Conservation (phyloP, 2,113 vertebrate genomes). For the Plectropomus leopardus region DNA sequence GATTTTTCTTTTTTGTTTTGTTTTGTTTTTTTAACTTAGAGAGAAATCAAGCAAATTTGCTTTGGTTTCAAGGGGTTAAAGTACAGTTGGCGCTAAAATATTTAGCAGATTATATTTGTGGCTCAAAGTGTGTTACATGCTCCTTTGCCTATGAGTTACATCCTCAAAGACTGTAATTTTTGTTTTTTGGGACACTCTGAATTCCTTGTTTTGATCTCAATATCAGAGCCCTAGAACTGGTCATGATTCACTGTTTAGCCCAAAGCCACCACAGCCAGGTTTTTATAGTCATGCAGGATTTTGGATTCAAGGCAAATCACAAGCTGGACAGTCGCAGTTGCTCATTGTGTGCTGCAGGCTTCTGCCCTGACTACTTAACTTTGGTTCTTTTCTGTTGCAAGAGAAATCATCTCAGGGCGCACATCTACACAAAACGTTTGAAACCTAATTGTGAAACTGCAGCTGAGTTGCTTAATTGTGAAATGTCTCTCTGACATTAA, state of each 20-base stretch:
- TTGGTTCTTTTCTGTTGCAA: background rate
- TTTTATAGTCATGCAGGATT: background rate
- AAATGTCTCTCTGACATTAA: background rate
- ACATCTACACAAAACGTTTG: background rate
- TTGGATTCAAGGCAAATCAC: background rate
- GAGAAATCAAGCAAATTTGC: no score
- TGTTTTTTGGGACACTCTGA: background rate
- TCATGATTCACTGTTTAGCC: background rate
- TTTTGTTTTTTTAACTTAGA: no score
- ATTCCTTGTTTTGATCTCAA: background rate
- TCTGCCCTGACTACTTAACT: background rate
- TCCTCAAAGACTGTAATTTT: background rate
- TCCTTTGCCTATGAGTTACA: no score
- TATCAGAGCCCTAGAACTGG: background rate
- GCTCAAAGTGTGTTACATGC: no score
- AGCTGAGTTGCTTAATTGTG: constrained; percentile 5
- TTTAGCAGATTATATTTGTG: no score
- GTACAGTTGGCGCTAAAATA: no score
- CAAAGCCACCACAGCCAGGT: background rate
- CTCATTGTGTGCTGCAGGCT: background rate
- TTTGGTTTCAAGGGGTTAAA: no score
- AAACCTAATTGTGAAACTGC: constrained; percentile 10
- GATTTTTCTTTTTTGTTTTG: no score
- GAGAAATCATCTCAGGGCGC: background rate
- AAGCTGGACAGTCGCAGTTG: background rate